Percentiles rank a stretch among this genome's conserved stretches.
Conservation (phyloP, 1,140 invertebrate genomes). For the Zaprionus ghesquierei region DNA sequence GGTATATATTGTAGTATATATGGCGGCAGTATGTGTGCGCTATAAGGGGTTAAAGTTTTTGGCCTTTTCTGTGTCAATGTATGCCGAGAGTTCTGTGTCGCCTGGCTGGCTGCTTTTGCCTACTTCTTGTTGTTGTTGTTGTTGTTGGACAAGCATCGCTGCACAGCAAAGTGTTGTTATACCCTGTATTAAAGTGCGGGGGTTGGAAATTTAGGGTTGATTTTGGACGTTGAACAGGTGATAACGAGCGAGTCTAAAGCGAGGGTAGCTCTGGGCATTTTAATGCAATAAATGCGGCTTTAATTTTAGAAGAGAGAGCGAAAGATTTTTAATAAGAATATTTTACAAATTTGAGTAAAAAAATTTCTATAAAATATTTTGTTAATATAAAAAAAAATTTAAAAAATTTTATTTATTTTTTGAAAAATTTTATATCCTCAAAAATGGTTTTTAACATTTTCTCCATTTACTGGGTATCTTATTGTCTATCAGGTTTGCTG, state of each 20-base stretch:
- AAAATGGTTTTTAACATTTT: no score
- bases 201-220: neutral
- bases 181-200: slow-evolving; percentile 6
- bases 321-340: no score
- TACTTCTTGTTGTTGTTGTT: neutral
- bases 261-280: neutral
- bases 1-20: neutral
- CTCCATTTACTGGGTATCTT: neutral
- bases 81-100: slow-evolving; percentile 45
- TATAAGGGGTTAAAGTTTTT: slow-evolving; percentile 28
- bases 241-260: neutral
- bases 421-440: no score
- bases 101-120: slow-evolving; percentile 2
- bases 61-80: slow-evolving; percentile 70
- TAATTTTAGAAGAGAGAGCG: neutral
- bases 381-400: no score
- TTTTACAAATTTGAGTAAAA: no score
- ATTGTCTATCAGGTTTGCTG: neutral
- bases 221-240: neutral
- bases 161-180: slow-evolving; percentile 69
- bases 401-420: no score
- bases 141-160: slow-evolving; percentile 31
- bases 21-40: neutral
- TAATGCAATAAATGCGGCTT: neutral
- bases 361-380: no score